These are phyloP conservation scores for mouse (Mus musculus) DNA, from an alignment of 2,113 vertebrate genomes.

Conservation along the genomic window GRCm39 chr6:134660501-134661000, in stretches of 20 bases:
- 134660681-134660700: not conserved
- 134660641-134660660: not conserved
- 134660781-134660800: constrained; percentile 17
- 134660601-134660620: constrained; percentile 67
- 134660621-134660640: constrained; percentile 17
- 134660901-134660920: not conserved
- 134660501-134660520: constrained; percentile 25
- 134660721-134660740: constrained; percentile 50
- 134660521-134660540: constrained; percentile 28
- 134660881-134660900: not conserved
- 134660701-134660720: not conserved
- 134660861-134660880: constrained; percentile 38
- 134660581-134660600: constrained; percentile 60
- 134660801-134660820: constrained; percentile 13
- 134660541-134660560: not conserved
- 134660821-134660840: constrained; percentile 31
- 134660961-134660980: not conserved
- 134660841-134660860: not conserved
- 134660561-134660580: constrained; percentile 58
- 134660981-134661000: not conserved
- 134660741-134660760: constrained; percentile 34
- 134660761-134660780: constrained; percentile 16
- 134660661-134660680: not conserved
- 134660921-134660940: not conserved
- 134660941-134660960: not conserved